These are phyloP conservation scores for Scarus forsteni DNA, from an alignment of 2,797 vertebrate species.

Conservation along the genomic window DNA sequence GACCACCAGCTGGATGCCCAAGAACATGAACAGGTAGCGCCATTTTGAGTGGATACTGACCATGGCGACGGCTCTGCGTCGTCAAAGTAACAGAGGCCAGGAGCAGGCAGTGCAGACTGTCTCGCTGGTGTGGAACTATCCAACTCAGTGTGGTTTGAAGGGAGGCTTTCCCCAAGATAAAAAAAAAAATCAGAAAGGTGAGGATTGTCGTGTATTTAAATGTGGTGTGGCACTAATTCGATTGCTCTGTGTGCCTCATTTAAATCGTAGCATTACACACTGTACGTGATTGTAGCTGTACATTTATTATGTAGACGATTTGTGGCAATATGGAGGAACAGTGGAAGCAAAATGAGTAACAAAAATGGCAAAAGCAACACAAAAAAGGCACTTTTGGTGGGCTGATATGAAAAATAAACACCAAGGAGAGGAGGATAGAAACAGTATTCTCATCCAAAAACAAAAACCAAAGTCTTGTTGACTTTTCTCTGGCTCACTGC, in stretches of 20 bases:
- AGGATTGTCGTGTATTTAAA: slow-evolving; percentile 34
- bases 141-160: background rate
- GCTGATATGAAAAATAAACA: slow-evolving; percentile 17
- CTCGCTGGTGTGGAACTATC: background rate
- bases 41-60: slow-evolving; percentile 81
- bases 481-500: slow-evolving; percentile 46
- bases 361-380: background rate
- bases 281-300: slow-evolving; percentile 3
- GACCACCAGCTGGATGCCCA: slow-evolving; percentile 87
- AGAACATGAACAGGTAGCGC: slow-evolving; percentile 85
- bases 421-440: slow-evolving; percentile 17
- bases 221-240: slow-evolving; percentile 3
- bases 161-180: background rate
- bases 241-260: slow-evolving; percentile 4
- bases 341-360: background rate
- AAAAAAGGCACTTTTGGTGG: slow-evolving; percentile 76
- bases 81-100: slow-evolving; percentile 18
- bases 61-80: slow-evolving; percentile 58
- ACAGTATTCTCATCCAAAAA: slow-evolving; percentile 25
- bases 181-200: background rate
- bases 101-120: slow-evolving; percentile 10
- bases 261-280: slow-evolving; percentile 1
- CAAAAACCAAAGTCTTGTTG: background rate
- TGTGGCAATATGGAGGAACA: slow-evolving; percentile 6
- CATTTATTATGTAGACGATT: slow-evolving; percentile 1